Evolutionary conservation across 1,140 invertebrate genomes (phyloP).

Genomic region (Bombus picipes): DNA sequence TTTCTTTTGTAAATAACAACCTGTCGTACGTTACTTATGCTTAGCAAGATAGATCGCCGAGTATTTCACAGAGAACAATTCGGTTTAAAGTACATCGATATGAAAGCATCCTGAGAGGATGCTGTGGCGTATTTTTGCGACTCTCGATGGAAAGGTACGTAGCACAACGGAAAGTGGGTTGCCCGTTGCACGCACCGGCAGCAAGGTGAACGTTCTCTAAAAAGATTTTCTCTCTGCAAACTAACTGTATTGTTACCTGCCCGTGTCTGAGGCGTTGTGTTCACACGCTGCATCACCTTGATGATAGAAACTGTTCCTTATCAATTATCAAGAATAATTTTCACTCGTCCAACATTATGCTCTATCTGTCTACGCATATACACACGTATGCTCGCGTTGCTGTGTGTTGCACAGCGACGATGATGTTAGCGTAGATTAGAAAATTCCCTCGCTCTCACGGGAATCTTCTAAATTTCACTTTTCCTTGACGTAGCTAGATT

Average conservation of each 20-base stretch:
- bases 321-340: slow-evolving; percentile 39
- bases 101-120: slow-evolving; percentile 24
- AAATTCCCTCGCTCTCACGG: slow-evolving; percentile 18
- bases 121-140: slow-evolving; percentile 38
- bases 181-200: slow-evolving; percentile 68
- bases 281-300: slow-evolving; percentile 27
- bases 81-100: background rate
- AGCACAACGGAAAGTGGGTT: slow-evolving; percentile 78
- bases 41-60: too few relatives aligned
- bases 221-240: slow-evolving; percentile 79
- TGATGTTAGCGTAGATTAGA: background rate
- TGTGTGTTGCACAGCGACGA: background rate
- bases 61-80: background rate
- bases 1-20: background rate
- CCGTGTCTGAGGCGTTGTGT: slow-evolving; percentile 18
- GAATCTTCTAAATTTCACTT: slow-evolving; percentile 42
- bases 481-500: background rate
- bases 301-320: slow-evolving; percentile 21
- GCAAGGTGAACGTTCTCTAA: slow-evolving; percentile 77
- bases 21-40: too few relatives aligned
- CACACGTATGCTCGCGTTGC: too few relatives aligned
- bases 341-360: background rate
- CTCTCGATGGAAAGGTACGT: slow-evolving; percentile 71
- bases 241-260: slow-evolving; percentile 72
- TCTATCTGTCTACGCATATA: too few relatives aligned